Base-by-base conservation (phyloP, 2,113 vertebrate species). In the Alectura lathami region DNA sequence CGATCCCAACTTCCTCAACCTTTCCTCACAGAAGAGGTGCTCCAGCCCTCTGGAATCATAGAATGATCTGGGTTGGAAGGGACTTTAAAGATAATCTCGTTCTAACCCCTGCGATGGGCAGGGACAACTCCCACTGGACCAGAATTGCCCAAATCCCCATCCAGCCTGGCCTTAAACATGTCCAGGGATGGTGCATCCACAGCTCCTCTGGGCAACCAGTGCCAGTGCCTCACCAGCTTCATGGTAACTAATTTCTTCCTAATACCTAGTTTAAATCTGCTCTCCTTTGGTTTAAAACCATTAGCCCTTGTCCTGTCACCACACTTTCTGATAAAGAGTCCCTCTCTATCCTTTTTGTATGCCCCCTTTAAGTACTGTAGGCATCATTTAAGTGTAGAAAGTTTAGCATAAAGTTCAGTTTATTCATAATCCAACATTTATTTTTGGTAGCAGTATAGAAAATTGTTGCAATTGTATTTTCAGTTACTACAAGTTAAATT, bases 21-120 rank as follows among this genome's bases (percentile, higher is more conserved):
- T n/a, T n/a, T n/a, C n/a, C n/a, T n/a, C n/a, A n/a, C n/a, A n/a
- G n/a, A n/a, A n/a, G n/a, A n/a, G n/a, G n/a, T n/a, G n/a, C n/a
- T n/a, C n/a, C n/a, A n/a, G n/a, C n/a, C n/a, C n/a, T n/a, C n/a
- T n/a, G n/a, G 43, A 24, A 8, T 59, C n/a, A 62, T 1, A n/a
- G 38, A 59, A 69, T 3, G 6, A 7, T 30, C 68, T 34, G 22
- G 3, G 3, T 42, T 54, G 11, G 22, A 56, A 69, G 4, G 4
- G 7, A 56, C 3, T 1, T 62, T 59, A n/a, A 73, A 48, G 13
- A 10, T 13, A 34, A 69, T 11, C 15, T 29, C 23, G 9, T 29
- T 32, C 27, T n/a, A 82, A 8, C 3, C 3, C 7, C n/a, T n/a
- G n/a, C n/a, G 13, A 17, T 36, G 3, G 27, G 2, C 3, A 73